A percentile compares a stretch with the other conserved stretches of the same genome.
phyloP scores from a whole-genome alignment of 2,888 invertebrate species.

The Tiliacea aurago region DNA sequence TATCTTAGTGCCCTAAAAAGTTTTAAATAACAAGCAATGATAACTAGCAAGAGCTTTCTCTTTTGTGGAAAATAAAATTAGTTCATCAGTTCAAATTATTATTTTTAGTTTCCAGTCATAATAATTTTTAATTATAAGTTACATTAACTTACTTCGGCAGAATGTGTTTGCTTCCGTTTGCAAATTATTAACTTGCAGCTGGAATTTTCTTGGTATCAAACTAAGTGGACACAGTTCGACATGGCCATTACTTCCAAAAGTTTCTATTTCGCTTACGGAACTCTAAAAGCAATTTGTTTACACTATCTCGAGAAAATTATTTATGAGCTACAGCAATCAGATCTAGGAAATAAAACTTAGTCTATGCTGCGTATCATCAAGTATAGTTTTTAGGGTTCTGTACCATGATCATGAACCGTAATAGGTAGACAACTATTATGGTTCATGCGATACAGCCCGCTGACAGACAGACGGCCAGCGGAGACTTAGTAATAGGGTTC shows the following conservation, averaged over 20 bases:
- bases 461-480: no score
- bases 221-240: background rate
- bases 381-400: background rate
- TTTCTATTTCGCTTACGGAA: constrained; percentile 12
- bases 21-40: no score
- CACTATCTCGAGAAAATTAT: constrained; percentile 41
- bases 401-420: no score
- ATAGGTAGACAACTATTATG: no score
- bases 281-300: constrained; percentile 49
- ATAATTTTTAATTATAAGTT: background rate
- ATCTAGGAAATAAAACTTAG: constrained; percentile 30
- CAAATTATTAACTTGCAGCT: background rate
- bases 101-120: background rate
- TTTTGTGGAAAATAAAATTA: background rate
- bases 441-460: no score
- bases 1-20: background rate
- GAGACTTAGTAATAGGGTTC: no score
- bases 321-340: constrained; percentile 37
- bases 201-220: background rate
- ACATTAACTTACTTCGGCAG: no score
- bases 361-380: background rate
- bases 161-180: no score
- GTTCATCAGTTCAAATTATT: background rate
- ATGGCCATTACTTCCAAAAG: background rate
- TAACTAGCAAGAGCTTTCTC: background rate